Percentiles rank a stretch among this genome's conserved stretches.
phyloP scores from a whole-genome alignment of 2,113 vertebrate species.

The Plotosus lineatus region DNA sequence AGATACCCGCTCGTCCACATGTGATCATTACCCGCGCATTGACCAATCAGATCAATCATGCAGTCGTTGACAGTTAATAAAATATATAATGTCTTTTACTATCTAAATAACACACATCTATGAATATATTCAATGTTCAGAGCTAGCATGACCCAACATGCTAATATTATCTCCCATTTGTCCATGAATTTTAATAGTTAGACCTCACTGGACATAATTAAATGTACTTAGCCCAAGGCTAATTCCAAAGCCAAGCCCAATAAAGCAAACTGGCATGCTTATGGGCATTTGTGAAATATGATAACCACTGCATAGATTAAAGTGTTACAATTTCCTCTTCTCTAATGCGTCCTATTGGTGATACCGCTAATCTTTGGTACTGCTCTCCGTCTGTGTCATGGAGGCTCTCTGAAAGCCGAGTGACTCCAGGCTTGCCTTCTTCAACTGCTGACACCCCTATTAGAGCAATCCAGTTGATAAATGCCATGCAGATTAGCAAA shows the following conservation, averaged over 20 bases:
- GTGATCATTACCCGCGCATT: too few species aligned
- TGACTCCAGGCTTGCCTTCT: conserved; percentile 49
- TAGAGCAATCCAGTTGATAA: conserved; percentile 72
- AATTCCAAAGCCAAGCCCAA: conserved; percentile 48
- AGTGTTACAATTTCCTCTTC: conserved; percentile 60
- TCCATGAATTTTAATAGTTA: not conserved
- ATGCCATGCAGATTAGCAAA: conserved; percentile 72
- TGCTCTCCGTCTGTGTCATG: conserved; percentile 69
- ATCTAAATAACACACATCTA: not conserved
- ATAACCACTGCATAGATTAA: conserved; percentile 68
- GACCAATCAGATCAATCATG: not conserved
- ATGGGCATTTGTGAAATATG: conserved; percentile 60
- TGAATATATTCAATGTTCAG: not conserved
- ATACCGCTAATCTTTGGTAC: conserved; percentile 66
- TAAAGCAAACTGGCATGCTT: conserved; percentile 46
- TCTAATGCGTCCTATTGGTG: conserved; percentile 65
- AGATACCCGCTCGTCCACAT: too few species aligned
- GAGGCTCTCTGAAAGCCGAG: conserved; percentile 58
- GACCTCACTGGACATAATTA: not conserved
- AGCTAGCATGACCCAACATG: not conserved
- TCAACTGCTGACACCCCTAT: conserved; percentile 66
- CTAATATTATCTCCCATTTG: not conserved
- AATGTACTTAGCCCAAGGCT: conserved; percentile 40
- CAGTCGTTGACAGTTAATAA: not conserved
- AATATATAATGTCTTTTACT: not conserved